These are phyloP conservation scores for Apis cerana DNA, from an alignment of 1,140 invertebrate species.

Conservation along the genomic window DNA sequence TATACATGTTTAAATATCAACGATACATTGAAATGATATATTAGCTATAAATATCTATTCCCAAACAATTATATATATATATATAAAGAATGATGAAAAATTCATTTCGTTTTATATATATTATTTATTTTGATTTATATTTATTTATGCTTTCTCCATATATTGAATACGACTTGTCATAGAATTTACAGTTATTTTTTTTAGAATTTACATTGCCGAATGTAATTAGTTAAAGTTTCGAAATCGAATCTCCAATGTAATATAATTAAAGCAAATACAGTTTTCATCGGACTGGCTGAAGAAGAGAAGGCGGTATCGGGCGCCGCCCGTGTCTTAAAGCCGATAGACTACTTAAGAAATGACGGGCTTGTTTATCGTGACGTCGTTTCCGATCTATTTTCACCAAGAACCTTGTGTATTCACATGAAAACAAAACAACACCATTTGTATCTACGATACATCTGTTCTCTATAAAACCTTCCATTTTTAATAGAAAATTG, in stretches of 20 bases:
- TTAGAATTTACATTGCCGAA: not conserved
- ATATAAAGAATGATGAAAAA: not conserved
- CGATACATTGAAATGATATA: not conserved
- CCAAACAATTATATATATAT: not conserved
- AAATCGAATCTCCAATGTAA: constrained; percentile 5
- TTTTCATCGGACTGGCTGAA: constrained; percentile 20
- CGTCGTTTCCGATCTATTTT: not conserved
- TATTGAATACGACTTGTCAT: not conserved
- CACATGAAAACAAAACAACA: not conserved
- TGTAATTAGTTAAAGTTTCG: not conserved
- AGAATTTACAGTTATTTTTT: not conserved
- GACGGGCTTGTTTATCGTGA: constrained; percentile 27
- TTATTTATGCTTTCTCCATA: not conserved
- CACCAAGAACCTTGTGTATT: too few relatives aligned
- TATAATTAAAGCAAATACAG: constrained; percentile 45
- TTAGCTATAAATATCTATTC: not conserved
- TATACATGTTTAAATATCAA: not conserved
- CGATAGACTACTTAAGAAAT: constrained; percentile 30
- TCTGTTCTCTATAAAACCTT: not conserved
- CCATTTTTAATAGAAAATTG: not conserved
- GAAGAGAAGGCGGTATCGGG: constrained; percentile 37
- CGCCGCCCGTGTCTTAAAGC: constrained; percentile 55
- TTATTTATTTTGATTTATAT: not conserved
- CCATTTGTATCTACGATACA: not conserved
- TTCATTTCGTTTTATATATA: not conserved